Percentiles rank a stretch among this genome's conserved stretches.
phyloP scores from a whole-genome alignment of 2,113 vertebrate species.

The Pluvialis apricaria region DNA sequence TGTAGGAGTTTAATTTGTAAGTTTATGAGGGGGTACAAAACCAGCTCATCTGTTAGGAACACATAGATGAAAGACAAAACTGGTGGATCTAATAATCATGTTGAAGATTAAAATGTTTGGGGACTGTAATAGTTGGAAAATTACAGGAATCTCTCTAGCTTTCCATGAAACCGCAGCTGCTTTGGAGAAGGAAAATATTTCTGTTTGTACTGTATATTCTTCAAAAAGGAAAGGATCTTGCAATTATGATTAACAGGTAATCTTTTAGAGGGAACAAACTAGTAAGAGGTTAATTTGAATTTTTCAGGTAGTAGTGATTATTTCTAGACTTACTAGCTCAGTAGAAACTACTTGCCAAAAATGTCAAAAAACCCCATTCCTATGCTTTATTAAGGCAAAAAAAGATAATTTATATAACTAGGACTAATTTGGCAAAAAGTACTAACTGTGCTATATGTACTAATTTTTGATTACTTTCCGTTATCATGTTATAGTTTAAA shows the following conservation, averaged over 20 bases:
- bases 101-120: constrained; percentile 8
- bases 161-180: background rate
- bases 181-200: background rate
- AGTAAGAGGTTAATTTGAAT: background rate
- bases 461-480: background rate
- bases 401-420: background rate
- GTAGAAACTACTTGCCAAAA: background rate
- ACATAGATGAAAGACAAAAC: constrained; percentile 51
- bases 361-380: background rate
- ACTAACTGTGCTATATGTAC: background rate
- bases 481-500: background rate
- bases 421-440: background rate
- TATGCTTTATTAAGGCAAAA: background rate
- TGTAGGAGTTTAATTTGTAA: constrained; percentile 69
- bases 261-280: background rate
- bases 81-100: constrained; percentile 41
- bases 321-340: background rate
- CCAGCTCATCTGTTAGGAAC: constrained; percentile 56
- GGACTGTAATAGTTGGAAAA: constrained; percentile 39
- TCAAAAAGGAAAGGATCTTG: background rate
- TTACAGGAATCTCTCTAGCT: background rate
- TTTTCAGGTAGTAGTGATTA: background rate
- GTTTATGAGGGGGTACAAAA: constrained; percentile 60
- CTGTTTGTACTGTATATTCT: background rate
- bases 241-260: background rate